Percentiles rank a stretch among this genome's conserved stretches.
Conservation (phyloP, 1,140 invertebrate genomes). For the Calliphora vicina region DNA sequence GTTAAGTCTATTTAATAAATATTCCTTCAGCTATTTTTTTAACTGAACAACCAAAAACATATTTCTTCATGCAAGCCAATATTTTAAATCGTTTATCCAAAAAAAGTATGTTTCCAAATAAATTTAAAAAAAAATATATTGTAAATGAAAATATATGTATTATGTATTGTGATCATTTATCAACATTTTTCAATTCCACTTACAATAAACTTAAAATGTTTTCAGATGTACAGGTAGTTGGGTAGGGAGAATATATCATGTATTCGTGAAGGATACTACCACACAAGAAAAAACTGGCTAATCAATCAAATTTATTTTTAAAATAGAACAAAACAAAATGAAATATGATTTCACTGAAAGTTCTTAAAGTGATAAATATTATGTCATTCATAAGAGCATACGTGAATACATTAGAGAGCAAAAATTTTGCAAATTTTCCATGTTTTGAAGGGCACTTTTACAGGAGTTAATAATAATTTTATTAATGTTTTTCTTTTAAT, state of each 20-base stretch:
- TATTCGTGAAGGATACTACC: no score
- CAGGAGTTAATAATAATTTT: no score
- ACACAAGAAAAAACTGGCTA: not conserved
- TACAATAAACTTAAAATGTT: not conserved
- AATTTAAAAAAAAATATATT: no score
- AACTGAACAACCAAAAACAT: no score
- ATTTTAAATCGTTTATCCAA: no score
- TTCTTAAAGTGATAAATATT: not conserved
- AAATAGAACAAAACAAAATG: not conserved
- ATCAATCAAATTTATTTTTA: not conserved
- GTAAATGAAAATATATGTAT: not conserved
- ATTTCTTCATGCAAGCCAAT: no score
- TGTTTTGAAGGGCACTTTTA: no score
- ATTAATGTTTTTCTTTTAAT: no score
- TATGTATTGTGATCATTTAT: not conserved
- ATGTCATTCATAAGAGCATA: not conserved
- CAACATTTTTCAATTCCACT: not conserved
- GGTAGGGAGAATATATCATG: not conserved
- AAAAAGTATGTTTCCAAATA: no score
- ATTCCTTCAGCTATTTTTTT: no score
- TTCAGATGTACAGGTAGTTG: not conserved
- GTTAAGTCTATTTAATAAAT: no score
- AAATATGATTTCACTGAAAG: not conserved
- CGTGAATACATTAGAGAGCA: no score
- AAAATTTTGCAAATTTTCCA: not conserved